phyloP scores from a whole-genome alignment of 2,797 vertebrate species.

The Siniperca obscura region DNA sequence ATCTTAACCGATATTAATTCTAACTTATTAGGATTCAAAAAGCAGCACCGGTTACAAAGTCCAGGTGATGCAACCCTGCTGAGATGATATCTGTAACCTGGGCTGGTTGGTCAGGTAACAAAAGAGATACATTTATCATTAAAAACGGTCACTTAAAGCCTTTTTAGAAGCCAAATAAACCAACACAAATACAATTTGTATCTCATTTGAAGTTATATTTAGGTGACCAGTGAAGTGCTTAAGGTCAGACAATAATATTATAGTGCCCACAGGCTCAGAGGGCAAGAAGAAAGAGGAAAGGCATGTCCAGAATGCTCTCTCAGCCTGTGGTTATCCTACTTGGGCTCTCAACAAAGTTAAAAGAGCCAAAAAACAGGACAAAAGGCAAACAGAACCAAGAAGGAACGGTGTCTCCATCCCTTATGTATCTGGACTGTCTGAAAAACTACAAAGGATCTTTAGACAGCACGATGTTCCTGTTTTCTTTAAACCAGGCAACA shows the following conservation, averaged over 20 bases:
- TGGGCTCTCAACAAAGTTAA: too few species aligned
- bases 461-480: too few species aligned
- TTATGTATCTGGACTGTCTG: too few species aligned
- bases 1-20: slow-evolving; percentile 59
- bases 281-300: too few species aligned
- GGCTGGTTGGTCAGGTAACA: background rate
- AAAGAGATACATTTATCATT: background rate
- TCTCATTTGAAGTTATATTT: background rate
- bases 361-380: too few species aligned
- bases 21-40: slow-evolving; percentile 54
- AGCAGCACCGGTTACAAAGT: slow-evolving; percentile 26
- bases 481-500: too few species aligned
- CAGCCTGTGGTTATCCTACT: too few species aligned
- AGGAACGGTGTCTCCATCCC: too few species aligned
- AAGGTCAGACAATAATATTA: background rate
- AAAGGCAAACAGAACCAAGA: too few species aligned
- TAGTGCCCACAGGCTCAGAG: too few species aligned
- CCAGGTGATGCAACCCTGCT: background rate
- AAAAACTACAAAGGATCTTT: too few species aligned
- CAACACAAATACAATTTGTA: background rate
- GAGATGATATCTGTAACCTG: slow-evolving; percentile 1
- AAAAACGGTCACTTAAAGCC: background rate
- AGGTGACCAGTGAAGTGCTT: background rate
- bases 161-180: slow-evolving; percentile 5
- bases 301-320: too few species aligned